Base-by-base conservation (phyloP, 1,140 invertebrate genomes). In the Dufourea novaeangliae region DNA sequence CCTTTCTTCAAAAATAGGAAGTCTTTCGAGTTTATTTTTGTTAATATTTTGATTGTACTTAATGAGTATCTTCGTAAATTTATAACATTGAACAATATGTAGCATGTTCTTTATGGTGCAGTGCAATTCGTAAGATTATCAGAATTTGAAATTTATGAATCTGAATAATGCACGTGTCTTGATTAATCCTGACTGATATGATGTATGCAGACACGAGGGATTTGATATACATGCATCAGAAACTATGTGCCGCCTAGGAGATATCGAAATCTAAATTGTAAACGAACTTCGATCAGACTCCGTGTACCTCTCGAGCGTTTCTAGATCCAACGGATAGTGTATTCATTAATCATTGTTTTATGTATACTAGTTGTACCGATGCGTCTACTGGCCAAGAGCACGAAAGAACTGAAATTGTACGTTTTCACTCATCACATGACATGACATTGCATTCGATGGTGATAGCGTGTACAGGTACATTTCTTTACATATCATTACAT, bases 191-290 rank as follows among this genome's bases (percentile, higher is more conserved):
- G n/a, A 25, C 7, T 46, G 27, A 1, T 1, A 32, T 1, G 44
- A 32, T 6, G 34, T 25, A 37, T 34, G 50, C 3, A 34, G 54
- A 54, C 61, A 39, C 46, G 32, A n/a, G 34, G 46, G 46, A 54
- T 66, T 73, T 66, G 34, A 39, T 54, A 52, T 14, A 39, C 54
- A 66, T 66, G 34, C 71, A 66, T 66, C 62, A 5, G 34, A 39
- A 54, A 37, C 46, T n/a, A 25, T 39, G 25, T 39, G 39, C 54
- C 17, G 34, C 2, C 25, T 22, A 10, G 46, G 71, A 64, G 50
- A 73, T 34, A 54, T 46, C 44, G 25, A 54, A 56, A 73, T 73
- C 46, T 73, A 73, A 73, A 73, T 73, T 73, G 61, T 73, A 73
- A 73, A 73, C 61, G 61, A 73, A 73, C 32, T 39, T 73, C 34